Conservation (phyloP, 2,888 invertebrate species). For the Nephrotoma appendiculata region DNA sequence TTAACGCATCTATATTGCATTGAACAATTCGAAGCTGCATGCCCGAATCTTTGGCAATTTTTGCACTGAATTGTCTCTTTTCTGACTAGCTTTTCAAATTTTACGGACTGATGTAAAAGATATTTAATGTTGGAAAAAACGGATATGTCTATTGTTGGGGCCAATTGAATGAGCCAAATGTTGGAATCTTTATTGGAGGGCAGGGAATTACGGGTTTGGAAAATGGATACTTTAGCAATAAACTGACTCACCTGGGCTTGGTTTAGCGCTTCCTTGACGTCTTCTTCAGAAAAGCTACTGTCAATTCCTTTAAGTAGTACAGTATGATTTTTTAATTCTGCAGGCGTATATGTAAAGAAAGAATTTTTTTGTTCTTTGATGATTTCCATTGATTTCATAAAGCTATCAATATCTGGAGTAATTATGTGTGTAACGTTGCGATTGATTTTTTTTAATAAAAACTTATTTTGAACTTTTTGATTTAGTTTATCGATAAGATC, state of each 20-base stretch:
- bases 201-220: no score
- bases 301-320: not conserved
- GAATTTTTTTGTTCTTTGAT: not conserved
- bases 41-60: not conserved
- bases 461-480: not conserved
- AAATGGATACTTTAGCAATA: no score
- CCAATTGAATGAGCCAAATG: not conserved
- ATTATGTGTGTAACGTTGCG: not conserved
- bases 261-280: not conserved
- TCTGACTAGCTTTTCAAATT: not conserved
- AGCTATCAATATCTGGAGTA: not conserved
- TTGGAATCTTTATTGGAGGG: not conserved
- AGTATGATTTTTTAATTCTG: not conserved
- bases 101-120: not conserved
- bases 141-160: not conserved
- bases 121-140: not conserved
- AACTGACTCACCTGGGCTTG: not conserved
- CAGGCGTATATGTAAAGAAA: not conserved
- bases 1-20: not conserved
- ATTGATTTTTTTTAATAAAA: not conserved
- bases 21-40: not conserved
- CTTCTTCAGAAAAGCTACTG: not conserved
- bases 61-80: not conserved
- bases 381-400: not conserved
- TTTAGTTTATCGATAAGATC: not conserved